These are phyloP conservation scores for Origma solitaria DNA, from an alignment of 2,113 vertebrate genomes.

Conservation along the genomic window DNA sequence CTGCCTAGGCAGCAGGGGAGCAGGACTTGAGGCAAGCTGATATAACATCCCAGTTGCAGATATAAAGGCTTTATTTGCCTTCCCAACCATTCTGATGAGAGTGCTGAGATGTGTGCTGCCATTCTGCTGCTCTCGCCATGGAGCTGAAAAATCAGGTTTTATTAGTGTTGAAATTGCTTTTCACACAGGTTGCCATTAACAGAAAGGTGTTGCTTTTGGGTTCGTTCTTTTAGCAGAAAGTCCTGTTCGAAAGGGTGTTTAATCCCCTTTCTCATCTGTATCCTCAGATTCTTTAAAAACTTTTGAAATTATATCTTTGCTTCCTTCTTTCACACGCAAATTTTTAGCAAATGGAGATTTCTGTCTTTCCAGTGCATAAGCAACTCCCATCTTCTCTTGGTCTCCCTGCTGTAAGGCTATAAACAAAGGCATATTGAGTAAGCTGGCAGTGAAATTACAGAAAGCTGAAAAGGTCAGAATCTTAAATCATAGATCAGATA, in stretches of 20 bases:
- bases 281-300: neutral
- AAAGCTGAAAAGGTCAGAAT: constrained; percentile 57
- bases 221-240: neutral
- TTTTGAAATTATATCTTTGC: neutral
- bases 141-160: constrained; percentile 42
- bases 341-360: neutral
- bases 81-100: neutral
- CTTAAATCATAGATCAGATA: constrained; percentile 49
- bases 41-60: neutral
- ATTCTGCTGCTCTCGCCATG: neutral
- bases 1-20: neutral
- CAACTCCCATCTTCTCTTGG: neutral
- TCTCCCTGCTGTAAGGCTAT: constrained; percentile 20
- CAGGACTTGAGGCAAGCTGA: neutral
- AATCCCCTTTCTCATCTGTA: neutral
- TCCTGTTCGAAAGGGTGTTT: neutral
- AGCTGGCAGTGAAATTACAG: constrained; percentile 29
- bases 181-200: constrained; percentile 23
- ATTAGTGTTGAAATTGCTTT: constrained; percentile 48
- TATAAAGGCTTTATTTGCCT: constrained; percentile 48
- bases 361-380: neutral
- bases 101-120: neutral
- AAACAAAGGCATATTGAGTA: constrained; percentile 39
- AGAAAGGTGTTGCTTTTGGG: constrained; percentile 16
- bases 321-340: neutral